Base-by-base conservation (phyloP, 2,888 invertebrate species). In the Drosophila barbarae region DNA sequence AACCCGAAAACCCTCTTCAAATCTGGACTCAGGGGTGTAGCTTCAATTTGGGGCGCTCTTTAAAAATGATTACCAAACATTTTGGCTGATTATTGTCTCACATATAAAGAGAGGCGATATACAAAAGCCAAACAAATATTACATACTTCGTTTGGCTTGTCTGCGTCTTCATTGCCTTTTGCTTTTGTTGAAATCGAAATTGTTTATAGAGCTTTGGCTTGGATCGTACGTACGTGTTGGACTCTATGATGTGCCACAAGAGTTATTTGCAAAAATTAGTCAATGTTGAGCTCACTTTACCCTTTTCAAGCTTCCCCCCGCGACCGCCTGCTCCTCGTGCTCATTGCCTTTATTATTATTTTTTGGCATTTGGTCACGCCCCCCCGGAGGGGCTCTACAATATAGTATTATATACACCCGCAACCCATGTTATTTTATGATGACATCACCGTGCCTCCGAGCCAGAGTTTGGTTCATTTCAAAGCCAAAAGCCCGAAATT, bases 181-280 rank as follows among this genome's bases (percentile, higher is more conserved):
- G 56, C 60, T 69, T 68, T 69, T 69, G 68, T 69, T 69, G 69
- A 69, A 69, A 70, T 70, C 70, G 70, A 69, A 69, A 68, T 68
- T 68, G 60, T 69, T 60, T 69, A 54, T 54, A 36, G 53, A 42
- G 47, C 26, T 34, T 46, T 49, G 18, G 26, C 51, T 55, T 15
- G 34, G 65, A 26, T 66, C 30, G 36, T 66, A 69, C 57, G 59
- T 55, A 61, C 68, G 73, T 66, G 66, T 78, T 61, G 60, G 75
- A 21, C 70, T 77, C 73, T 68, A 66, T 72, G 72, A 73, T 69
- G 58, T 71, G 61, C 71, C 47, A 55, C 71, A 74, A 76, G 77
- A 86, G 77, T 72, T 76, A 73, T 85, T 79, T 82, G 82, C 82
- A 73, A 85, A 86, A 86, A 86, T 85, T 85, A 84, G 83, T 75